Evolutionary conservation across 64 coral and sea anemone genomes (phyloP), one percentile per base, ranked within the genome.

Genomic region (Pocillopora damicornis): DNA sequence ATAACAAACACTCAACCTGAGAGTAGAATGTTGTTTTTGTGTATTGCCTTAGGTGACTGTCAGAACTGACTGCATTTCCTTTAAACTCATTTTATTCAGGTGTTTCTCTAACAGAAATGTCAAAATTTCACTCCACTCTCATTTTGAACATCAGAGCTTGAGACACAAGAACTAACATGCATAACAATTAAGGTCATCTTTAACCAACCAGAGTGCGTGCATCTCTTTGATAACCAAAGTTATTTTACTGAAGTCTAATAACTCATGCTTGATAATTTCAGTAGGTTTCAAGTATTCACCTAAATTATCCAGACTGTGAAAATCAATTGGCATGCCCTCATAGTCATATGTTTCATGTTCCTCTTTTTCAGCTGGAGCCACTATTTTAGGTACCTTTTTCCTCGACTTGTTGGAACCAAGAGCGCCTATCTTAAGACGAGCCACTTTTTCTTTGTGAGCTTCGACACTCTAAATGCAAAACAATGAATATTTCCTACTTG

Each of bases 371-470:
- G 93, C 51, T 89, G 96, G 96, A 42, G 90, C 90, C 66, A 95
- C 92, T n/a, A 98, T 98, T 87, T 89, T 92, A 75, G 92, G 90
- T 9, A 87, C 65, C 13, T 88, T 73, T 75, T 87, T 80, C 67
- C 90, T 92, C 16, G 92, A 89, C 78, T 98, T 98, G 69, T 88
- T 98, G 69, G 93, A 87, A 45, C 93, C 96, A 56, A 98, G 65
- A 5, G 94, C 93, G 79, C 96, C 96, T 82, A 98, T 98, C 88
- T 94, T 93, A 60, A 93, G 82, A 20, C 96, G 87, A 62, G 96
- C 96, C 61, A 98, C 93, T 91, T 98, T 98, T 84, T 98, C 96
- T 61, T 98, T 98, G 76, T 98, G 96, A 37, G 95, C 92, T 62
- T 92, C 89, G 66, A 98, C 93, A 83, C 87, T 94, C 96, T 98